Evolutionary conservation across 2,797 vertebrate genomes (phyloP).

Genomic region (Discoglossus pictus): DNA sequence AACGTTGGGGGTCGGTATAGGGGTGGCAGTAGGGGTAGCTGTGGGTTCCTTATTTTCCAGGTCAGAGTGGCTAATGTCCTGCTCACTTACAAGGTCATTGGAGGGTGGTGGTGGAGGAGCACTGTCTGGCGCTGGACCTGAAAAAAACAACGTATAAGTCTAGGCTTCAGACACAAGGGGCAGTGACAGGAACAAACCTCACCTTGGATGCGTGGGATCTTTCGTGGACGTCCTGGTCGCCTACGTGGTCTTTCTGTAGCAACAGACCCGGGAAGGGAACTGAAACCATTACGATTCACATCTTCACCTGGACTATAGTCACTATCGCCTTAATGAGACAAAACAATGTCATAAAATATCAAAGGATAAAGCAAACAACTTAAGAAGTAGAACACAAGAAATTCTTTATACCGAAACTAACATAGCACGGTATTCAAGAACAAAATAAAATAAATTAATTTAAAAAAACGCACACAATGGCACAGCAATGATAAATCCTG

Average conservation of each 20-base stretch:
- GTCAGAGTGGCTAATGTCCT: conserved; percentile 83
- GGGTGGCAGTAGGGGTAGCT: conserved; percentile 72
- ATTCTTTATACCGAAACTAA: no score
- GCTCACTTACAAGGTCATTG: conserved; percentile 66
- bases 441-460: no score
- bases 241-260: conserved; percentile 80
- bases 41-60: conserved; percentile 87
- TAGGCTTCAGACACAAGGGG: background rate
- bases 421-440: no score
- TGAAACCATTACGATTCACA: conserved; percentile 72
- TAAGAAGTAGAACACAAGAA: no score
- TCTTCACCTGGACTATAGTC: conserved; percentile 93
- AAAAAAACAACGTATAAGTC: background rate
- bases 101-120: conserved; percentile 44
- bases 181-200: background rate
- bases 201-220: conserved; percentile 69
- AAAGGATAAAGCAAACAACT: no score
- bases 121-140: conserved; percentile 59
- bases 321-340: conserved; percentile 83
- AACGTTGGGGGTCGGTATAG: no score
- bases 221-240: conserved; percentile 87
- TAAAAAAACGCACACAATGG: no score
- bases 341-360: background rate
- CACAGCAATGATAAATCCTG: no score
- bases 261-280: conserved; percentile 57